Conservation (phyloP, 1,140 invertebrate genomes). For the Drepana arcuata region DNA sequence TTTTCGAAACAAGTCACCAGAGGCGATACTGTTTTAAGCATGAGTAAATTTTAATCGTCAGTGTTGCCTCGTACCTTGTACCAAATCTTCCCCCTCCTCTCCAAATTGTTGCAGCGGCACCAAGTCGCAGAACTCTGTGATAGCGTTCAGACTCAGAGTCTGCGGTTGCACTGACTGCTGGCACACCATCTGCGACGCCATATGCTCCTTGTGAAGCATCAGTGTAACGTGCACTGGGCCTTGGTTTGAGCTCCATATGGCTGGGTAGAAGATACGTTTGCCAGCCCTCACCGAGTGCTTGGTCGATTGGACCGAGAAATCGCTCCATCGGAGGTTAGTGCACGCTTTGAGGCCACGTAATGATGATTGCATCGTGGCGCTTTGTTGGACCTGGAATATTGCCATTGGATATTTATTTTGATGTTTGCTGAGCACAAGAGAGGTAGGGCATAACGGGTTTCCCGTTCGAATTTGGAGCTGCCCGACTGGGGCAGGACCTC, state of each 20-base stretch:
- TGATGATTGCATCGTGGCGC: constrained; percentile 74
- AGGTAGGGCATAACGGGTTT: no score
- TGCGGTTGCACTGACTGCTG: constrained; percentile 68
- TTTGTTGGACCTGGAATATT: constrained; percentile 82
- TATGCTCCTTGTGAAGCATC: constrained; percentile 78
- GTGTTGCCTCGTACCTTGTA: constrained; percentile 72
- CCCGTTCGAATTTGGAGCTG: no score
- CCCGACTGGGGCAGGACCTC: no score
- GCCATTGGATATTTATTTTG: no score
- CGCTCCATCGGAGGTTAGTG: constrained; percentile 78
- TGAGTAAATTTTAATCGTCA: not conserved
- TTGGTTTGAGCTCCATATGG: constrained; percentile 75
- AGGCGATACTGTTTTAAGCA: not conserved
- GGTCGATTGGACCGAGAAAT: constrained; percentile 75
- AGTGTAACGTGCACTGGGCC: constrained; percentile 78
- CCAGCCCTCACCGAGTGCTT: constrained; percentile 75
- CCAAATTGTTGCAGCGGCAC: constrained; percentile 77
- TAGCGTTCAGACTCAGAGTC: constrained; percentile 77
- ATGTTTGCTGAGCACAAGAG: no score
- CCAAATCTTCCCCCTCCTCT: constrained; percentile 71
- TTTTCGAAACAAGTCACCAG: not conserved
- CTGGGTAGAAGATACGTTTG: constrained; percentile 80
- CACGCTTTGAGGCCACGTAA: constrained; percentile 80
- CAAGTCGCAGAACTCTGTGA: constrained; percentile 84
- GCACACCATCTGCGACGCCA: constrained; percentile 71